Conservation (phyloP, 2,888 invertebrate genomes). For the Poecilobothrus nobilitatus region DNA sequence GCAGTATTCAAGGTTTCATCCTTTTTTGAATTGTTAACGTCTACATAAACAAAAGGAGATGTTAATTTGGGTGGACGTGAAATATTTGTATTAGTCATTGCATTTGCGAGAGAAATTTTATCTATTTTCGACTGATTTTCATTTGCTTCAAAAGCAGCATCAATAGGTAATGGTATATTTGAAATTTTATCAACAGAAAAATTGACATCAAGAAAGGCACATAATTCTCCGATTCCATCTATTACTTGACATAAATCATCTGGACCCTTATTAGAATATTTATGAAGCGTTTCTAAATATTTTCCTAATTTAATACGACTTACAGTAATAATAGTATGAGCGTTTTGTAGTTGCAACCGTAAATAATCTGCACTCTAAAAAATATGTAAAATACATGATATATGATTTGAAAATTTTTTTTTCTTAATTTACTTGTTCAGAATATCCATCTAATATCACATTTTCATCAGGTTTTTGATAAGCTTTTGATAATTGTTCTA, state of each 20-base stretch:
- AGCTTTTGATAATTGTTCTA: conserved; percentile 30
- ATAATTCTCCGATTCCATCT: conserved; percentile 47
- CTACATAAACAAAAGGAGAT: neutral
- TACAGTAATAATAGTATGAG: conserved; percentile 44
- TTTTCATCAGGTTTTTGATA: conserved; percentile 27
- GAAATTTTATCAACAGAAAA: conserved; percentile 19
- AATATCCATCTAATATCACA: conserved; percentile 43
- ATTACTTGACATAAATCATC: conserved; percentile 41
- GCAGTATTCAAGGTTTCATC: neutral
- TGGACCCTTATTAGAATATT: conserved; percentile 32
- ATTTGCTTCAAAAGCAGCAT: conserved; percentile 43
- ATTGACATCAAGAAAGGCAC: conserved; percentile 38
- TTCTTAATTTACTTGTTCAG: conserved; percentile 37
- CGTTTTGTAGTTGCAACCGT: conserved; percentile 43
- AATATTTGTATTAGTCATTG: neutral
- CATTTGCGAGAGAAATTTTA: neutral
- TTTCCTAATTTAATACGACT: conserved; percentile 42
- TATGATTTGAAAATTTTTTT: neutral
- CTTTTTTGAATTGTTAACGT: neutral
- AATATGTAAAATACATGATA: conserved; percentile 9
- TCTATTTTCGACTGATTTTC: conserved; percentile 32
- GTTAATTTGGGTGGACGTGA: neutral
- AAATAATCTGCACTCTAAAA: conserved; percentile 43
- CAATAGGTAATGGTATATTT: conserved; percentile 31
- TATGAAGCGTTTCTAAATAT: conserved; percentile 42